Evolutionary conservation across 1,140 invertebrate species (phyloP), one percentile per base, ranked within the genome.

Genomic region (Spodoptera litura): DNA sequence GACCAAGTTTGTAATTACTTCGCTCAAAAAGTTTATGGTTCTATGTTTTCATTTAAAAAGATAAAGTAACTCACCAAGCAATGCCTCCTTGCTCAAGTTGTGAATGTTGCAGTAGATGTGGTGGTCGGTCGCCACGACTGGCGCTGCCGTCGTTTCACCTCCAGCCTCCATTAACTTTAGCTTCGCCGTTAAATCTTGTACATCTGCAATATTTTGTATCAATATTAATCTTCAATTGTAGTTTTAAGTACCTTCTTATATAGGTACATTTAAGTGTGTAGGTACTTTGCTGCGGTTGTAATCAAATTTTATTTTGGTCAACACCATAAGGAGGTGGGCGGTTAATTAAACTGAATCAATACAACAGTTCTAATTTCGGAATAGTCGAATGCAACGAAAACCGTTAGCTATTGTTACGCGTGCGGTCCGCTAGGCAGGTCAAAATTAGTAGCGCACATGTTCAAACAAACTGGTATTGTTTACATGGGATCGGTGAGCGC

Each of bases 371-470:
- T 87, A 85, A 82, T 88, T 91, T 90, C 83, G 87, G 88, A 82
- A 84, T 80, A 86, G 85, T 82, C 83, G 77, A 88, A 88, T 87
- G 84, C 85, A 90, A 90, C 78, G 75, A 88, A 92, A 87, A 87
- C 91, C 89, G 92, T 94, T 93, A 93, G 89, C 91, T 89, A 93
- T 93, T 94, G 93, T 94, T 91, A 83, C 80, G 83, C 83, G 82
- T 84, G 87, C 86, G 87, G 88, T 85, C 87, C 75, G 81, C 82
- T 75, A 83, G 84, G 80, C 89, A 87, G 90, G 89, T 90, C 92
- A 89, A 85, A 94, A 92, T 94, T 94, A 94, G 93, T 93, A 93
- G 89, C 87, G 89, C 93, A 94, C 88, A 94, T 94, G 93, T 93
- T 91, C 84, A 93, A 94, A 93, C 91, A 94, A 92, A 93, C 90